Base-by-base conservation (phyloP, 2,797 vertebrate species). In the Aldrovandia affinis region DNA sequence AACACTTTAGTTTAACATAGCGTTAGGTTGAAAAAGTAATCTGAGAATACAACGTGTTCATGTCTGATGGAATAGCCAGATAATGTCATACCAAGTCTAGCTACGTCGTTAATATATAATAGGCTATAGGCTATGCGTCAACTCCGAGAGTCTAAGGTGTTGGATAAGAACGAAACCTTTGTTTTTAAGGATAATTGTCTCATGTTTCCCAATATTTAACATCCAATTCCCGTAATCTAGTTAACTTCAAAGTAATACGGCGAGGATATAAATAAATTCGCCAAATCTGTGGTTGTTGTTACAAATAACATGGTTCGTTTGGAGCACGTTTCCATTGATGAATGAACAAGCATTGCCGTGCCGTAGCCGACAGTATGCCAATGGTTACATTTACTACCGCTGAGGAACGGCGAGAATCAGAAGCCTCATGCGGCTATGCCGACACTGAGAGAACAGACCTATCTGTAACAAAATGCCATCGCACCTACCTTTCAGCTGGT, bases 401-500 rank as follows among this genome's bases (percentile, higher is more conserved):
- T 39, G 68, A 36, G 33, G 65, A 39, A 33, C 73, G 15, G 20
- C 39, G 42, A 47, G 73, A 77, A 77, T 44, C 22, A 2, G 73
- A 10, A 77, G 22, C 73, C 68, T 33, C 20, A 42, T 22, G 25
- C 36, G 18, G 36, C 20, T 73, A 15, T n/a, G n/a, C 50, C 50
- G 50, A 52, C 50, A 52, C 4, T 52, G 8, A 25, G 22, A 47
- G 42, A 77, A 44, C 25, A 44, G 39, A 52, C 54, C 12, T 54
- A 33, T 6, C 42, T 18, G 9, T 39, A 18, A 73, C 42, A 47
- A 75, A 50, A 83, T 9, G n/a, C 33, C 18, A 59, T 52, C 77
- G 30, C 36, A 79, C 82, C 18, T 86, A 83, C 82, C 85, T 86
- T 78, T 57, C 12, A 55, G 22, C 18, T 70, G n/a, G 33, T 75